These are phyloP conservation scores for Apis mellifera DNA, from an alignment of 1,140 invertebrate species.

Conservation along the genomic window Amel_HAv3.1 CM009934.2:4152501-4153000, in stretches of 20 bases:
- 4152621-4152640: conserved; percentile 23
- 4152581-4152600: conserved; percentile 56
- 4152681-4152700: conserved; percentile 13
- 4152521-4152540: conserved; percentile 42
- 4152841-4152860: too few relatives aligned
- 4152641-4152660: conserved; percentile 17
- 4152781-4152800: background rate
- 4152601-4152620: conserved; percentile 40
- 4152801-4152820: too few relatives aligned
- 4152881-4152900: too few relatives aligned
- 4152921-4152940: too few relatives aligned
- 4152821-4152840: too few relatives aligned
- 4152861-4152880: too few relatives aligned
- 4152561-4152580: conserved; percentile 37
- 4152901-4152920: too few relatives aligned
- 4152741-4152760: background rate
- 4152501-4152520: conserved; percentile 40
- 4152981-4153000: too few relatives aligned
- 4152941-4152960: too few relatives aligned
- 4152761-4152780: background rate
- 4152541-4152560: background rate
- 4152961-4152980: too few relatives aligned
- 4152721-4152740: background rate
- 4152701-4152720: background rate
- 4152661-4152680: conserved; percentile 8